phyloP scores from a whole-genome alignment of 2,113 vertebrate genomes.

The Spilogale gracilis region DNA sequence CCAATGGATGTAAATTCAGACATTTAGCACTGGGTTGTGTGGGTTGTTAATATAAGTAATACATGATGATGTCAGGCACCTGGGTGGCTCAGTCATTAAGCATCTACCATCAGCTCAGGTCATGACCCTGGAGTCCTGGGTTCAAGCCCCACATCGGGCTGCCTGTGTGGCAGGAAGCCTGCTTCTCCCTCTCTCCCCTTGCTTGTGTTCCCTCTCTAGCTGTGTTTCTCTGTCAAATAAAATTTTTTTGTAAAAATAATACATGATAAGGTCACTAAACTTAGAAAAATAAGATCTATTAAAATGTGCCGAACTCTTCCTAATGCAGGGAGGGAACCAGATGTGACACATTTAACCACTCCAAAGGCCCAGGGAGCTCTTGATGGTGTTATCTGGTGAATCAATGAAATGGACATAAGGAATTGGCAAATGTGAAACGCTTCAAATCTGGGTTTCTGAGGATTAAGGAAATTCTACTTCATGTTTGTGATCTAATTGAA shows the following conservation, averaged over 20 bases:
- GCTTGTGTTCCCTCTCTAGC: too few relatives aligned
- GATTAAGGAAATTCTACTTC: neutral
- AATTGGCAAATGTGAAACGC: neutral
- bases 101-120: too few relatives aligned
- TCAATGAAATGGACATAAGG: neutral
- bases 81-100: too few relatives aligned
- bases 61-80: neutral
- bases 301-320: neutral
- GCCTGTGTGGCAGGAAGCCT: too few relatives aligned
- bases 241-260: neutral
- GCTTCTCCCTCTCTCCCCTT: too few relatives aligned
- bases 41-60: neutral
- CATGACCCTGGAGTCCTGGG: too few relatives aligned
- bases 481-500: neutral
- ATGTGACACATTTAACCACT: neutral
- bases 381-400: neutral
- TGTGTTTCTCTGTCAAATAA: too few relatives aligned
- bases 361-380: neutral
- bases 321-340: neutral
- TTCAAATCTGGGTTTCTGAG: neutral
- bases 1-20: neutral
- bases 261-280: neutral
- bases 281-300: neutral
- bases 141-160: too few relatives aligned
- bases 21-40: neutral